These are phyloP conservation scores for Fregetta grallaria DNA, from an alignment of 2,113 vertebrate species.

Conservation along the genomic window DNA sequence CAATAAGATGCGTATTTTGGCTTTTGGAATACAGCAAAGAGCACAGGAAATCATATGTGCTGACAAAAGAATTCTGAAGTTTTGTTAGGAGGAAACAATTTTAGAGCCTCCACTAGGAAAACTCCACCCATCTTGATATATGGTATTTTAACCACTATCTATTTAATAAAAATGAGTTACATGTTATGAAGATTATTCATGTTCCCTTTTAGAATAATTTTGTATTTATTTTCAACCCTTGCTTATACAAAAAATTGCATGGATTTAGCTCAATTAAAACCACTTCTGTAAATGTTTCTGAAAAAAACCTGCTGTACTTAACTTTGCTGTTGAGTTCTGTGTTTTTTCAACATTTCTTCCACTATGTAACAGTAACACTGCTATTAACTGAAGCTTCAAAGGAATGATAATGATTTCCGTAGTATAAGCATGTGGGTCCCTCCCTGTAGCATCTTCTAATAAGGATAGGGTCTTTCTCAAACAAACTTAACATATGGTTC, in stretches of 20 bases:
- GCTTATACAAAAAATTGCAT: background rate
- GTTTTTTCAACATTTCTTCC: background rate
- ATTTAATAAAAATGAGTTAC: background rate
- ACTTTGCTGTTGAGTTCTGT: background rate
- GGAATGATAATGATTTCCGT: background rate
- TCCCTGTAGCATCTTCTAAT: background rate
- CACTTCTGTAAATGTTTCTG: background rate
- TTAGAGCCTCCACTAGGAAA: slow-evolving; percentile 10
- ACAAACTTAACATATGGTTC: background rate
- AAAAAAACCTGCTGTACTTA: background rate
- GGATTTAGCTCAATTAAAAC: background rate
- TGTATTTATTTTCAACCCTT: background rate
- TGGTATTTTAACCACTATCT: background rate
- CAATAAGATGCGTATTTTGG: background rate
- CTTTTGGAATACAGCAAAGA: slow-evolving; percentile 9
- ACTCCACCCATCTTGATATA: slow-evolving; percentile 2
- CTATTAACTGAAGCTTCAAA: background rate
- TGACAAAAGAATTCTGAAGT: slow-evolving; percentile 28
- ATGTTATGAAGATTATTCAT: background rate
- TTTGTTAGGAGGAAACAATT: slow-evolving; percentile 14
- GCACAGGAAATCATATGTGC: slow-evolving; percentile 31
- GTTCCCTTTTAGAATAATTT: background rate
- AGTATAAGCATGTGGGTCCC: background rate
- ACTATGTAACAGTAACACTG: background rate
- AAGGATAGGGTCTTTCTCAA: background rate